Evolutionary conservation across 1,140 invertebrate species (phyloP).

Genomic region (Wiebesia pumilae): DNA sequence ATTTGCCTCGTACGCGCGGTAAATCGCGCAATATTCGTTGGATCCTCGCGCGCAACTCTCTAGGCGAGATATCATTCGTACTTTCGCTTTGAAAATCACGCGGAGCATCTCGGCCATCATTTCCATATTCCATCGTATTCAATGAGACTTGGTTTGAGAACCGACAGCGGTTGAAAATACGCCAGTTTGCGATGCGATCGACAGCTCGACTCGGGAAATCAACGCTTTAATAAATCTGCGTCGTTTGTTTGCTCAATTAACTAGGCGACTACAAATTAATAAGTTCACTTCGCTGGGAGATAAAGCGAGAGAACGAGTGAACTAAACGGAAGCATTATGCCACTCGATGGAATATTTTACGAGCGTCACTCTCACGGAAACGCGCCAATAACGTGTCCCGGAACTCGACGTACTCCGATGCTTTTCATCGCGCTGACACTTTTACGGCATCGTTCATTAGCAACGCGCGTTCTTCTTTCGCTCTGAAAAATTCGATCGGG

Average conservation of each 20-base stretch:
- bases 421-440: not conserved
- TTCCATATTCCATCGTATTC: too few species aligned
- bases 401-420: not conserved
- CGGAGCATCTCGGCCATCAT: too few species aligned
- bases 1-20: too few species aligned
- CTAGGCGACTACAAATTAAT: not conserved
- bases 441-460: not conserved
- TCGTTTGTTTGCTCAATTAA: not conserved
- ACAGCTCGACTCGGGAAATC: not conserved
- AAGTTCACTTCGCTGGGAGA: not conserved
- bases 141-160: too few species aligned
- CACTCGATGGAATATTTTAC: slow-evolving; percentile 6
- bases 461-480: not conserved
- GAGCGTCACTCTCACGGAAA: not conserved
- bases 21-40: too few species aligned
- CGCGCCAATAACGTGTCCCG: not conserved
- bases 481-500: not conserved
- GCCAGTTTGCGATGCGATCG: not conserved
- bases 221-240: not conserved
- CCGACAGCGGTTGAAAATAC: too few species aligned
- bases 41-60: too few species aligned
- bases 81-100: too few species aligned
- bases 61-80: too few species aligned
- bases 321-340: slow-evolving; percentile 12
- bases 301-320: not conserved